Evolutionary conservation across 2,113 vertebrate species (phyloP).

Genomic region (Steatornis caripensis): DNA sequence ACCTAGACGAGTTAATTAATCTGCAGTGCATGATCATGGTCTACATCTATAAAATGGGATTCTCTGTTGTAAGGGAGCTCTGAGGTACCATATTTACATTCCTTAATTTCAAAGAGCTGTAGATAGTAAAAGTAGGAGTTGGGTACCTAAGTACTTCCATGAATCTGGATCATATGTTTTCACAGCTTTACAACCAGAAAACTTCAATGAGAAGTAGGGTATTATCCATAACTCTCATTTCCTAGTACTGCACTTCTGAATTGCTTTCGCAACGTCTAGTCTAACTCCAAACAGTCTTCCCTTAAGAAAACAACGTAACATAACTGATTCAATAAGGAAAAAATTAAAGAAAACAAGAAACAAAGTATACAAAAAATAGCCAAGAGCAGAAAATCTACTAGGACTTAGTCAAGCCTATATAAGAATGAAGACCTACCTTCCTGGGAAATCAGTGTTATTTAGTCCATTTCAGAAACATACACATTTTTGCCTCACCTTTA

Average conservation of each 20-base stretch:
- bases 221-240: neutral
- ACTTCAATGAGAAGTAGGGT: neutral
- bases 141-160: neutral
- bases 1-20: neutral
- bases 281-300: neutral
- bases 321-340: neutral
- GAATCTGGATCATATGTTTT: neutral
- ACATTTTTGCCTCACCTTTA: slow-evolving; percentile 72
- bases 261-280: neutral
- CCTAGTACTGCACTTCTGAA: neutral
- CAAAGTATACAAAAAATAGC: neutral
- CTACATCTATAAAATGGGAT: neutral
- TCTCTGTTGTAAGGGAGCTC: neutral
- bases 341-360: neutral
- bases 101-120: neutral
- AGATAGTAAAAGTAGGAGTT: neutral
- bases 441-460: neutral
- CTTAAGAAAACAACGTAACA: neutral
- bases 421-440: neutral
- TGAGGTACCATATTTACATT: neutral
- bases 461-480: neutral
- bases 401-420: neutral
- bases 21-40: neutral
- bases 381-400: neutral
- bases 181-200: neutral